These are phyloP conservation scores for Sylvietta virens DNA, from an alignment of 2,113 vertebrate species.

Conservation along the genomic window DNA sequence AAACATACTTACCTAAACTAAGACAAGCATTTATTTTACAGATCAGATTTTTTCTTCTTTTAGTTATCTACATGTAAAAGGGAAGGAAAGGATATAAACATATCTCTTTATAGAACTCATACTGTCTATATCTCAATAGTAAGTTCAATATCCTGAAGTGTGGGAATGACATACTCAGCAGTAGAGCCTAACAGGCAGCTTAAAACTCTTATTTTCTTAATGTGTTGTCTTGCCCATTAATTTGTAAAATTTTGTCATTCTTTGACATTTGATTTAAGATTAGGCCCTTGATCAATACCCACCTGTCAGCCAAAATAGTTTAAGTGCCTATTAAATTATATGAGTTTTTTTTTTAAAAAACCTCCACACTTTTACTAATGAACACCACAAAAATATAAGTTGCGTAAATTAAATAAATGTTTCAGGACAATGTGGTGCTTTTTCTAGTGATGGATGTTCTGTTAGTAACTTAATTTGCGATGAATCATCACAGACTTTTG, in stretches of 20 bases:
- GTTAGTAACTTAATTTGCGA: not conserved
- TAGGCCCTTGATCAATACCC: not conserved
- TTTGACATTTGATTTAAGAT: not conserved
- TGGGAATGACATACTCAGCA: not conserved
- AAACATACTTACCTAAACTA: not conserved
- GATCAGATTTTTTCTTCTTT: not conserved
- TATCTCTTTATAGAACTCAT: not conserved
- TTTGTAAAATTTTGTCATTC: not conserved
- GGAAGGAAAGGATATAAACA: not conserved
- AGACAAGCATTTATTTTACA: not conserved
- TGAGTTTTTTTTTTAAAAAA: not conserved
- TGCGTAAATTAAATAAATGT: not conserved
- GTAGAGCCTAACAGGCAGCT: not conserved
- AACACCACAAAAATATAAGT: not conserved
- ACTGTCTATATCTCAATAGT: not conserved
- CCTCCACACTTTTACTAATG: not conserved
- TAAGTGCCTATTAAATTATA: not conserved
- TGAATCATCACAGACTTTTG: not conserved
- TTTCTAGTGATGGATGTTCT: not conserved
- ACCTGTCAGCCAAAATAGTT: not conserved
- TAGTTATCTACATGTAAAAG: not conserved
- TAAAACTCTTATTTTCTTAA: not conserved
- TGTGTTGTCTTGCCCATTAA: not conserved
- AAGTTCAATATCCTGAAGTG: not conserved
- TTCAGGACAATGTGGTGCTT: not conserved